Base-by-base conservation (phyloP, 2,888 invertebrate genomes). In the Orthosia cruda region DNA sequence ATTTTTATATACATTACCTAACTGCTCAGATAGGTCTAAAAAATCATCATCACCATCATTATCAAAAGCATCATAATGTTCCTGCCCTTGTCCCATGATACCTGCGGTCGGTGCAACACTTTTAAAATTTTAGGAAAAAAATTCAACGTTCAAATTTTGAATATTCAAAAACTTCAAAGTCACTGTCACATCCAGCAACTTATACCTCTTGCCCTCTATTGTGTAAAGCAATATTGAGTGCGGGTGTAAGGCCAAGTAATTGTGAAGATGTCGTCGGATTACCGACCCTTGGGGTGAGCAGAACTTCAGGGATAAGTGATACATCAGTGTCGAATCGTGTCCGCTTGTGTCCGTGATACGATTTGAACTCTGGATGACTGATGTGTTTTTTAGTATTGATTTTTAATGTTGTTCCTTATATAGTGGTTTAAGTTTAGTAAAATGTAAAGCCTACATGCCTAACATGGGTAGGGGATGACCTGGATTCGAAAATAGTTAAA, bases 191-290 rank as follows among this genome's bases (percentile, higher is more conserved):
- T 83, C 82, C 32, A 83, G 82, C 9, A 2, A 18, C 1, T 4
- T 63, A 5, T 83, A 84, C 15, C 4, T 86, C 86, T 20, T 1
- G 62, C 77, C 68, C 73, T 82, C 87, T 88, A 91, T 92, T 93
- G 93, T 94, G 91, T 90, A 88, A 90, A 93, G 92, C 93, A 94
- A 93, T 94, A 95, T 94, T 92, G 93, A 94, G 94, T 94, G 95
- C 90, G 93, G 94, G 93, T 91, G 93, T 92, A 91, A 91, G 94
- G 94, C 92, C 93, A 93, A 93, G 94, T 93, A 94, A 94, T 95
- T 95, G 95, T 95, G 94, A 93, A 95, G 95, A 95, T 93, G 93
- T 93, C 90, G 76, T 93, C 92, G 93, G 94, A 92, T 94, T 93
- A 92, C 93, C 79, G 90, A 91, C 91, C 91, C 93, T 89, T 49